Evolutionary conservation across 2,888 invertebrate species (phyloP), one percentile per base, ranked within the genome.

Genomic region (Acronicta alni): DNA sequence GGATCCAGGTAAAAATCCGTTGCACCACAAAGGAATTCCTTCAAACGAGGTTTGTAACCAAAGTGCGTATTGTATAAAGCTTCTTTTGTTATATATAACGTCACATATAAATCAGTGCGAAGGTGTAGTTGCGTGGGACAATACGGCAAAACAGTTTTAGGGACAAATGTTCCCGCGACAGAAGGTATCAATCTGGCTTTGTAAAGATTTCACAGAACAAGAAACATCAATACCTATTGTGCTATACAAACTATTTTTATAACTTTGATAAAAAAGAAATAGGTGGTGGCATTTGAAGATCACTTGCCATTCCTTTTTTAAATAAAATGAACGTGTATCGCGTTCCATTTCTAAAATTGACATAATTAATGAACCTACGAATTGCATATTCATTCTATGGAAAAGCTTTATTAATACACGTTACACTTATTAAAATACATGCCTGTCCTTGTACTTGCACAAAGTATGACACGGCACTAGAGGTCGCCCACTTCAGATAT

Each of bases 1-100:
- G 72, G 48, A 20, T 37, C 18, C 76, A 77, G 76, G 76, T 77
- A 77, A 58, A 66, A 59, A 61, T 72, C 58, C 51, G 65, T 64
- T 74, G 74, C 56, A 57, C 37, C 37, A 67, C 61, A 72, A 75
- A 75, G 44, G 44, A 56, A 65, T 74, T 71, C 68, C 48, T 64
- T 56, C 38, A 57, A 72, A 63, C 37, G 60, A 67, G 59, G 57
- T 48, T 56, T 35, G 61, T 49, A 63, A 66, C 67, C 59, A 57
- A 57, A 53, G 48, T 46, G 41, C 45, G 57, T 60, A 64, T 72
- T 67, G 63, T 74, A 57, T 66, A 46, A 58, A 69, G 51, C 26
- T 44, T 59, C 52, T 56, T 57, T 76, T 76, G 76, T 73, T 48
- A 46, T 20, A 52, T 20, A 52, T n/a, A 23, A 52, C 60, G 54